Conservation (phyloP, 2,113 vertebrate species). For the Grallaria varia region DNA sequence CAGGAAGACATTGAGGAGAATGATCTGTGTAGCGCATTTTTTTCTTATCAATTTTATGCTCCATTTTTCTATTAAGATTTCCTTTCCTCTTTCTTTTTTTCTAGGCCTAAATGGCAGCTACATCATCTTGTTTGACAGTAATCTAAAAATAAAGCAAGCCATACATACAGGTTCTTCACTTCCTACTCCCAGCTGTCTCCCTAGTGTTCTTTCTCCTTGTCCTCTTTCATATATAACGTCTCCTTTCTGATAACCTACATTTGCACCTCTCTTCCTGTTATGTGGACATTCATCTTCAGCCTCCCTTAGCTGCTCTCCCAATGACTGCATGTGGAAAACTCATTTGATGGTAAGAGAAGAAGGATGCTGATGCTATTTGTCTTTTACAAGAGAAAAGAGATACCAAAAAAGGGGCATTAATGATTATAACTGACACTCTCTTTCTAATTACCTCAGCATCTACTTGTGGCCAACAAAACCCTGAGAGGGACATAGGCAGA, state of each 20-base stretch:
- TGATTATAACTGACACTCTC: neutral
- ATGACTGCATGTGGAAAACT: neutral
- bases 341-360: neutral
- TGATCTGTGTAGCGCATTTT: neutral
- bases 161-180: neutral
- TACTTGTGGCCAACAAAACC: neutral
- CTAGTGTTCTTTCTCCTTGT: neutral
- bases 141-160: neutral
- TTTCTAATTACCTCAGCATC: neutral
- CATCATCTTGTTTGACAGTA: neutral
- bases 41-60: neutral
- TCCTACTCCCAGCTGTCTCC: neutral
- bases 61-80: neutral
- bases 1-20: neutral
- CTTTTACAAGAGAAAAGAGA: neutral
- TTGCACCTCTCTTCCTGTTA: neutral
- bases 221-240: neutral
- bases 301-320: neutral
- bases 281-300: neutral
- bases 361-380: neutral
- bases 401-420: neutral
- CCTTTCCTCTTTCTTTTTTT: neutral
- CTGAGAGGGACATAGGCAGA: neutral
- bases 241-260: neutral
- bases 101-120: neutral